Evolutionary conservation across 2,888 invertebrate genomes (phyloP), one percentile per base, ranked within the genome.

Genomic region (Branchellion lobata): DNA sequence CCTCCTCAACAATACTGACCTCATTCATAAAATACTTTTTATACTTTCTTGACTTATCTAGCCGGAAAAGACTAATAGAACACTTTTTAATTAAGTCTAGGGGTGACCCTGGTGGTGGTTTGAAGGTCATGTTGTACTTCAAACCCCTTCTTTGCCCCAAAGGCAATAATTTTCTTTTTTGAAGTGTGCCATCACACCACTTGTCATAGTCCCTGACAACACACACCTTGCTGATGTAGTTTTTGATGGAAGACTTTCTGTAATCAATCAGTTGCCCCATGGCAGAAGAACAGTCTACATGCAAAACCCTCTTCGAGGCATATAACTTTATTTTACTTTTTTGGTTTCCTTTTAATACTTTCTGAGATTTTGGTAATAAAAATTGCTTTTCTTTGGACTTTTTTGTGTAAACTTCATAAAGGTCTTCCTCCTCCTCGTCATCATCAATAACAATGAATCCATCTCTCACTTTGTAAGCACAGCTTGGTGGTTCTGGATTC

Each of bases 361-460:
- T 14, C 40, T 40, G 40, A 40, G 14, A 18, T 57, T 57, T 57
- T 57, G 21, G 21, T 24, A 57, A 18, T 57, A 57, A 24, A 57
- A 57, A 24, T 24, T 57, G 47, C 47, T 14, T 47, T 47, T 47
- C 18, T 47, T 47, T 47, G 18, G 47, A 18, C 11, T 8, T 47
- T 47, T 47, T 47, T 47, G 8, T 18, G 8, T 47, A 18, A 8
- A 14, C 47, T 47, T 57, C 24, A 57, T 24, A 5, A 57, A 14
- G 11, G 3, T 24, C 24, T 24, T 57, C 61, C 3, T 57, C 8
- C 24, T 57, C 61, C 21, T 57, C 61, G 3, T 57, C 24, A 24
- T 57, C 61, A 57, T 57, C 61, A 57, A 57, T 57, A 5, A 57
- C 24, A 57, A 57, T n/a, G n/a, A 57, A 14, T 3, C 61, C 61